Evolutionary conservation across 2,888 invertebrate genomes (phyloP), one percentile per base, ranked within the genome.

Genomic region (Tetropium fuscum): DNA sequence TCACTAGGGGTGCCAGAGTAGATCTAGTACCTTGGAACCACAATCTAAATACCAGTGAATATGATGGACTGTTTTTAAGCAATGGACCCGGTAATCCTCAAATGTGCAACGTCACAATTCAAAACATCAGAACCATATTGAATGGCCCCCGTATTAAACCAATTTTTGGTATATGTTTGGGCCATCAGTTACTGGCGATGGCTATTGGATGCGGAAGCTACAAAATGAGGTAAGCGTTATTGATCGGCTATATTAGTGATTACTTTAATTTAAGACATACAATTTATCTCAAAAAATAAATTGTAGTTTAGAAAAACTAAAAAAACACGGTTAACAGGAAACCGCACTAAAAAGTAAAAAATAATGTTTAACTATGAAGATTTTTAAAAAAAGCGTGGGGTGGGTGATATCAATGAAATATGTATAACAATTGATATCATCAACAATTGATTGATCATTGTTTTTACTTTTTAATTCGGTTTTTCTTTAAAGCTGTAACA

Each of bases 31-130:
- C 98, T 0, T 98, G 97, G 97, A 85, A 98, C 80, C 84, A 90
- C 73, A 82, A 86, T 57, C 76, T 94, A 25, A 84, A 88, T 70
- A 80, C 85, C 4, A 82, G 84, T 56, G 85, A 90, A 41, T 98
- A 90, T 78, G 98, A 99, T 82, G 99, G 97, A 0, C 81, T 99
- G 1, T 99, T 99, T 75, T 83, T 99, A 7, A 97, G 96, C 77
- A 99, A 99, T 78, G 99, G 99, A 0, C 99, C 99, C 0, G 99
- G 99, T 49, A 92, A 99, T 83, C 99, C 99, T 1, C 86, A 86
- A 67, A 87, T 91, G 79, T 97, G 97, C 77, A 81, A 85, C 34
- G 82, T 83, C n/a, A 91, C 94, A 0, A 89, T 97, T 1, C 77
- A 87, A 1, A 90, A 93, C 73, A 83, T 98, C 27, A 84, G 83